Evolutionary conservation across 2,888 invertebrate genomes (phyloP), one percentile per base, ranked within the genome.

Genomic region (Periphyllus acericola): DNA sequence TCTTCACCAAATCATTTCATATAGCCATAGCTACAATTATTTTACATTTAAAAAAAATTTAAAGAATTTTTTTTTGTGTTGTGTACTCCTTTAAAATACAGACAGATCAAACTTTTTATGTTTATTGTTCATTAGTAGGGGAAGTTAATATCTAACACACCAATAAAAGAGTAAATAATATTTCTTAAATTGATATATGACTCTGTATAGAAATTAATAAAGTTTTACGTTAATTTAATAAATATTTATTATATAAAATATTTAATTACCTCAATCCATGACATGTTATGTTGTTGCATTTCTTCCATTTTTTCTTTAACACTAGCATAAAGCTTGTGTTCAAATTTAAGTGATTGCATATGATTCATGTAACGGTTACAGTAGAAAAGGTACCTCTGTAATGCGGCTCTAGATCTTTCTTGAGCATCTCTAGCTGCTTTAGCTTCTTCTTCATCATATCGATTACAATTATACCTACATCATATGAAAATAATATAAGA

Each of bases 291-390:
- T 91, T 98, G 98, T 92, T 99, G 99, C 99, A 99, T 99, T 93
- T 98, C 98, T 92, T 99, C 98, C 99, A 99, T 99, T 93, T 99
- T 99, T 92, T 96, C 96, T 92, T 98, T 97, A 89, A 99, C 96
- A 89, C 96, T 96, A 14, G 97, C 96, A 92, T 99, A 98, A 89
- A 99, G 93, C 94, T 99, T 99, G 92, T 96, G 95, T 93, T 99
- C 99, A 92, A 99, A 98, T 92, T 98, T 98, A 91, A 99, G 94
- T 90, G 98, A 98, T 92, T 98, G 98, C 97, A 98, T 98, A 93
- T 99, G 99, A 93, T 99, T 99, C 97, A 99, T 98, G 92, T 98
- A 99, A 89, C 99, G 96, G 93, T 99, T 99, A 93, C 98, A 99
- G 93, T 99, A 99, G 93, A 99, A 99, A 90, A 99, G 93, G 92